A percentile compares a stretch with the other conserved stretches of the same genome.
Conservation (phyloP, 2,113 vertebrate genomes). For the Ciconia stormi region DNA sequence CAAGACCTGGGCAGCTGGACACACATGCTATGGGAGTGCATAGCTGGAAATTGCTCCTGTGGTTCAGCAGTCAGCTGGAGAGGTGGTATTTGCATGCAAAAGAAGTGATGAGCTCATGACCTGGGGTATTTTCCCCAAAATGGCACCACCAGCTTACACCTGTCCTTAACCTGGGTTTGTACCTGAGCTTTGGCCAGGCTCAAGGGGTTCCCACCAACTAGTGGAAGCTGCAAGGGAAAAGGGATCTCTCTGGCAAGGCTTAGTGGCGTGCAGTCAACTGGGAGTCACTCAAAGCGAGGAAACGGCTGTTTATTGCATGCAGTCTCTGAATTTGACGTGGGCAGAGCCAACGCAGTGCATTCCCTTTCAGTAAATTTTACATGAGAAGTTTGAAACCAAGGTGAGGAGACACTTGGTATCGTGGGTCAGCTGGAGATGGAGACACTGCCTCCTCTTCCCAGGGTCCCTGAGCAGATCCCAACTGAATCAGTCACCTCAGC, state of each 20-base stretch:
- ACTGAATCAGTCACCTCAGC: neutral
- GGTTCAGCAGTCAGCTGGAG: neutral
- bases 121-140: neutral
- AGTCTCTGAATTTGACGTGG: neutral
- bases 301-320: fast-evolving
- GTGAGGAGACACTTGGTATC: neutral
- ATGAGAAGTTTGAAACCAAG: neutral
- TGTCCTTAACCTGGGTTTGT: neutral
- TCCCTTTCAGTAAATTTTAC: neutral
- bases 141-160: neutral
- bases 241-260: neutral
- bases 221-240: neutral
- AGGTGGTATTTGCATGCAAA: neutral
- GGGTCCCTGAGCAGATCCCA: neutral
- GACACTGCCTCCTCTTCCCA: neutral
- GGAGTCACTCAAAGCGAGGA: neutral
- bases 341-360: neutral
- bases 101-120: neutral
- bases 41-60: neutral
- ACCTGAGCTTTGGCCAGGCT: neutral
- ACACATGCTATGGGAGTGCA: neutral
- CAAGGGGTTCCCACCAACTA: neutral
- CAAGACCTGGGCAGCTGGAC: neutral
- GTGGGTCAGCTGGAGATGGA: neutral
- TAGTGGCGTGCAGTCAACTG: neutral